phyloP scores from a whole-genome alignment of 2,113 vertebrate genomes.

The Lophochroa leadbeateri region DNA sequence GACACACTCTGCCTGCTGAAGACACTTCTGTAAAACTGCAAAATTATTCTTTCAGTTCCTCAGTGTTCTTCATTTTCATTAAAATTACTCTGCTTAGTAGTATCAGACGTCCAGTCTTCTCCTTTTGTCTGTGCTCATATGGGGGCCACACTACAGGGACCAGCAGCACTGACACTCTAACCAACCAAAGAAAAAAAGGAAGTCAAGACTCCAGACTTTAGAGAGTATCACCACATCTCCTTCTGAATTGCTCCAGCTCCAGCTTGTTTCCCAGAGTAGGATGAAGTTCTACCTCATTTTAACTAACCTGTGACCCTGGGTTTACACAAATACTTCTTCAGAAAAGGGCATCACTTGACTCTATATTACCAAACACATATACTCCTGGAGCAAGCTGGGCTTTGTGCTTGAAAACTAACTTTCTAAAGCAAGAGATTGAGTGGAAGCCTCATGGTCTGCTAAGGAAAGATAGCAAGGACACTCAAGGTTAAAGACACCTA shows the following conservation, averaged over 20 bases:
- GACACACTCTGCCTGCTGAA: not conserved
- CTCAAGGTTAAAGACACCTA: not conserved
- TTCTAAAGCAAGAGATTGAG: not conserved
- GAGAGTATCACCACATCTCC: not conserved
- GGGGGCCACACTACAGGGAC: not conserved
- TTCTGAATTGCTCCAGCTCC: not conserved
- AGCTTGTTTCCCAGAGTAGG: not conserved
- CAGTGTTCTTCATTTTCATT: not conserved
- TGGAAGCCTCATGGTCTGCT: fast-evolving
- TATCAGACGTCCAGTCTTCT: not conserved
- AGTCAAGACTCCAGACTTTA: too few relatives aligned
- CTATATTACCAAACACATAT: not conserved
- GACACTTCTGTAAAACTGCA: not conserved
- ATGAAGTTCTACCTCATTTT: not conserved
- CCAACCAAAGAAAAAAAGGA: not conserved
- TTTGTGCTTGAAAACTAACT: not conserved
- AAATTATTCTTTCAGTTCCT: not conserved
- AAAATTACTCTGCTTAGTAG: not conserved
- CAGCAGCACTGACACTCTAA: too few relatives aligned
- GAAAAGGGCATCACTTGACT: not conserved
- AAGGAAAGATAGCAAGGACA: not conserved
- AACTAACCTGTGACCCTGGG: not conserved
- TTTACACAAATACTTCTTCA: not conserved
- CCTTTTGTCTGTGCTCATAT: not conserved
- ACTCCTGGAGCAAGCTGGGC: not conserved